Base-by-base conservation (phyloP, 2,113 vertebrate genomes). In the Alexandromys fortis region DNA sequence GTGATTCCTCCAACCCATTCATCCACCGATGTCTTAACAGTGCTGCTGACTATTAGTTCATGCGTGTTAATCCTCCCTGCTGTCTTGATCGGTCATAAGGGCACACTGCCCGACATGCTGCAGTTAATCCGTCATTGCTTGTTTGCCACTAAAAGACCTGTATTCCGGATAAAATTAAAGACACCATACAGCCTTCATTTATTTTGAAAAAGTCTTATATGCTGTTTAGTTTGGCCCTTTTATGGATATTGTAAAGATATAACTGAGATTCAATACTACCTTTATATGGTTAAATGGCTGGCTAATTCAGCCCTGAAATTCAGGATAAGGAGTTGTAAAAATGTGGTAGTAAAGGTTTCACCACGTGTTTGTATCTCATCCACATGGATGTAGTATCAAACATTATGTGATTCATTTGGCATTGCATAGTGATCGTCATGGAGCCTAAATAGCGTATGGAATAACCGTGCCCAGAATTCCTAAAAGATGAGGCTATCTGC, bases 171-270 rank as follows among this genome's bases (percentile, higher is more conserved):
- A 12, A 89, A 78, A 6, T 42, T 33, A 21, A 67, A 70, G 67
- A 17, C 4, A 55, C 19, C 1, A 12, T 22, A 35, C 21, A 91
- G 19, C 7, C 21, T 94, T 96, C 8, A 35, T 86, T 65, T 86
- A 9, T 68, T 35, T 68, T 47, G 65, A 49, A 21, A 85, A 28
- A 33, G 42, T 86, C 1, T 49, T 47, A 24, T 24, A 24, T 12
- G 5, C 42, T 35, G 16, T 86, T 68, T 67, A 86, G 45, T 49
- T 68, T 86, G 21, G 17, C 4, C 4, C 9, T 68, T 45, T 49
- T 68, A 22, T 49, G 24, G 45, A 3, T 93, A 33, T 95, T 88
- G 21, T 45, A 94, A 90, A 58, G 45, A 65, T 94, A 89, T 86
- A 68, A 82, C n/a, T 7, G 49, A 91, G 52, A 91, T 65, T 86